Conservation (phyloP, 2,888 invertebrate genomes). For the Selenia dentaria region DNA sequence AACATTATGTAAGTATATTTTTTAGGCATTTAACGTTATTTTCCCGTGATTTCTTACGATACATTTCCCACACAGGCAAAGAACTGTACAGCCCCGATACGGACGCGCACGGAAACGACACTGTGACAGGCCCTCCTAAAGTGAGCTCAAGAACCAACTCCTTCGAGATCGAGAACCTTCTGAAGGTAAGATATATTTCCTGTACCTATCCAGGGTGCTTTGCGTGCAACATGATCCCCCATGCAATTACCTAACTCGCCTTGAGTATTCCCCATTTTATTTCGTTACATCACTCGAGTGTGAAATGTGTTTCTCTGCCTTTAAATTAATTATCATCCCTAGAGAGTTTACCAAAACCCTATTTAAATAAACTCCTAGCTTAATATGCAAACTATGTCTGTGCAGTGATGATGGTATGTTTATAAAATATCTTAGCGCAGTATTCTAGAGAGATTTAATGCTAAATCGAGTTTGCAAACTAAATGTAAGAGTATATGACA, state of each 20-base stretch:
- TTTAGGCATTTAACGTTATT: too few relatives aligned
- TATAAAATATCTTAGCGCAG: slow-evolving; percentile 1
- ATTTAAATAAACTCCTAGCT: slow-evolving; percentile 6
- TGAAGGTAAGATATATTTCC: slow-evolving; percentile 85
- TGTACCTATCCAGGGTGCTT: background rate
- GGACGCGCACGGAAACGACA: slow-evolving; percentile 66
- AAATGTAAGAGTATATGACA: too few relatives aligned
- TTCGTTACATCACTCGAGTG: slow-evolving; percentile 58
- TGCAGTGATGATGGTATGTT: background rate
- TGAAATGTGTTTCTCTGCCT: slow-evolving; percentile 52
- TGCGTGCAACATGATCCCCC: slow-evolving; percentile 3
- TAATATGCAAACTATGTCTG: background rate
- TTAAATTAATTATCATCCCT: slow-evolving; percentile 61
- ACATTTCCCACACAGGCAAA: too few relatives aligned
- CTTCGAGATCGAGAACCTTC: slow-evolving; percentile 97
- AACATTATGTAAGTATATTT: too few relatives aligned
- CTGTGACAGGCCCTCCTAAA: slow-evolving; percentile 79
- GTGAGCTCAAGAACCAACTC: slow-evolving; percentile 94
- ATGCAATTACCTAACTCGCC: slow-evolving; percentile 59
- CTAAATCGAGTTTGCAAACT: background rate
- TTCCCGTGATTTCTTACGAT: too few relatives aligned
- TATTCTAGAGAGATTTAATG: background rate
- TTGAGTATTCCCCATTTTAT: slow-evolving; percentile 55
- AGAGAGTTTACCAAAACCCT: slow-evolving; percentile 29
- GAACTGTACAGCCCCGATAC: slow-evolving; percentile 89